Percentiles rank a stretch among this genome's conserved stretches.
phyloP scores from a whole-genome alignment of 2,888 invertebrate species.

The Mythimna lalbum region DNA sequence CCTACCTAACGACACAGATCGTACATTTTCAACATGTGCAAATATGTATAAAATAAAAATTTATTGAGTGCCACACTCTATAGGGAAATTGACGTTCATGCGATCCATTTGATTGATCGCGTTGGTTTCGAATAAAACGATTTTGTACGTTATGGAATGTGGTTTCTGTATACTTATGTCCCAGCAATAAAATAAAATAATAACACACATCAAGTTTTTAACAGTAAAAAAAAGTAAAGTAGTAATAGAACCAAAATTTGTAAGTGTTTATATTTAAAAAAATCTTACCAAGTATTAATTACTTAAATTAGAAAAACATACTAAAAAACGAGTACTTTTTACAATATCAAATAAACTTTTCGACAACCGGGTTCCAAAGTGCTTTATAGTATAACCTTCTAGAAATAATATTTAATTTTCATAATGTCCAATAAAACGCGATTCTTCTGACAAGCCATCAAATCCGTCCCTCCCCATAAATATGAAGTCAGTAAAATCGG shows the following conservation, averaged over 20 bases:
- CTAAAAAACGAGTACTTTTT: no score
- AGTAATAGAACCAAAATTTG: not conserved
- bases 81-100: conserved; percentile 47
- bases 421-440: conserved; percentile 17
- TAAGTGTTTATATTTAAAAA: no score
- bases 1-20: conserved; percentile 87
- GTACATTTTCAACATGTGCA: conserved; percentile 83
- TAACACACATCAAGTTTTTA: not conserved
- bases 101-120: conserved; percentile 25
- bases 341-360: no score
- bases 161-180: not conserved
- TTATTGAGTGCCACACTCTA: conserved; percentile 60
- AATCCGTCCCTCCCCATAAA: conserved; percentile 55
- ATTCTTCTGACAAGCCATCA: conserved; percentile 35
- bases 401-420: conserved; percentile 8
- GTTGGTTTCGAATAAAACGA: not conserved
- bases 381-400: not conserved
- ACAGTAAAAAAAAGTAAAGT: not conserved
- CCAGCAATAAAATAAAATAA: not conserved
- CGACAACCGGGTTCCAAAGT: not conserved
- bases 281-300: no score
- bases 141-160: not conserved
- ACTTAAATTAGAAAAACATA: no score
- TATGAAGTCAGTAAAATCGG: conserved; percentile 60
- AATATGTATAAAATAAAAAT: conserved; percentile 71